Conservation (phyloP, 2,113 vertebrate genomes). For the Gambusia affinis region DNA sequence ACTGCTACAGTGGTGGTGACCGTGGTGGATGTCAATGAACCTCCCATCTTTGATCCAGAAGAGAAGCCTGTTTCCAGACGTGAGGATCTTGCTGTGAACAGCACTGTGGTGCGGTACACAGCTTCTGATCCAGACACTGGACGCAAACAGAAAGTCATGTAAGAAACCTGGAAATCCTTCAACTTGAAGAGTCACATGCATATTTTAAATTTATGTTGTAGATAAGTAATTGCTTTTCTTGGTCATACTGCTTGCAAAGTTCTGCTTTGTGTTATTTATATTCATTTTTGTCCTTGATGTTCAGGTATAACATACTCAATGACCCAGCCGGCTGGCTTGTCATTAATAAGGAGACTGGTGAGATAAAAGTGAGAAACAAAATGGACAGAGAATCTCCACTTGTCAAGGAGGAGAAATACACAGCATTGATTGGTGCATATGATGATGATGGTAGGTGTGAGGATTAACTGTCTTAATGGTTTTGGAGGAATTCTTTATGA, state of each 20-base stretch:
- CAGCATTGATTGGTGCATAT: slow-evolving; percentile 80
- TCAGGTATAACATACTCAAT: slow-evolving; percentile 83
- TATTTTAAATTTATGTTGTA: too few species aligned
- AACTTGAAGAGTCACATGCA: too few species aligned
- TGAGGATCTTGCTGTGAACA: slow-evolving; percentile 73
- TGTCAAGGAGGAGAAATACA: slow-evolving; percentile 81
- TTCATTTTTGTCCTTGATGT: too few species aligned
- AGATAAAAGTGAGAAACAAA: slow-evolving; percentile 62
- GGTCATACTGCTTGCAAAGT: too few species aligned
- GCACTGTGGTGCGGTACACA: slow-evolving; percentile 75
- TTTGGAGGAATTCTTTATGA: too few species aligned
- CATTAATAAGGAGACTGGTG: slow-evolving; percentile 76
- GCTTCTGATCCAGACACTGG: slow-evolving; percentile 87
- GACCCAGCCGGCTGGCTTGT: slow-evolving; percentile 85
- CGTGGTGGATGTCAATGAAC: slow-evolving; percentile 81
- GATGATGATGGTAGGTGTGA: slow-evolving; percentile 56
- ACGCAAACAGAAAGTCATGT: slow-evolving; percentile 85
- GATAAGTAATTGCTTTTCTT: too few species aligned
- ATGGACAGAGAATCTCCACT: slow-evolving; percentile 84
- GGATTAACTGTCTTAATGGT: not conserved
- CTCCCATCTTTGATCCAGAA: slow-evolving; percentile 79
- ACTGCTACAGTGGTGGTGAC: slow-evolving; percentile 84
- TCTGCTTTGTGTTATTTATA: too few species aligned
- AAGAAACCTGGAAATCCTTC: slow-evolving; percentile 48
- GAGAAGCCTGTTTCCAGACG: slow-evolving; percentile 63